Conservation (phyloP, 2,888 invertebrate species). For the Oligia fasciuncula region DNA sequence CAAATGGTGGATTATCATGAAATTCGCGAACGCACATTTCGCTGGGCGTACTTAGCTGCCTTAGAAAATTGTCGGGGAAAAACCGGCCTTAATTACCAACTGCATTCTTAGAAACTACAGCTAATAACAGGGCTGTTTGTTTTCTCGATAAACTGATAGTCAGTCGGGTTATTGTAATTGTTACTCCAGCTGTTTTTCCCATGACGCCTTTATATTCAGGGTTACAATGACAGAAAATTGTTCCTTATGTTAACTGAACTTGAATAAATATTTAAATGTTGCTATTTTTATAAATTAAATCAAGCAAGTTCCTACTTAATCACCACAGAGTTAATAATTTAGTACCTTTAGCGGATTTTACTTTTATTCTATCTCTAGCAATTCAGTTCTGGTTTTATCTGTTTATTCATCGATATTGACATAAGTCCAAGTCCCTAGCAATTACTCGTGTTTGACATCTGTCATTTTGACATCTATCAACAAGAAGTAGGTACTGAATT, state of each 20-base stretch:
- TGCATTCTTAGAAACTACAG: constrained; percentile 20
- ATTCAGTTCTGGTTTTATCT: background rate
- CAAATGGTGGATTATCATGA: constrained; percentile 51
- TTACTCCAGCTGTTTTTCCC: constrained; percentile 2
- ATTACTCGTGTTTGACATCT: constrained; percentile 9
- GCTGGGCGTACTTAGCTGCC: background rate
- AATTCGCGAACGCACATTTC: constrained; percentile 35
- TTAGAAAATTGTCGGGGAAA: constrained; percentile 5
- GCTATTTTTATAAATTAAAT: background rate
- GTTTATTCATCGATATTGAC: background rate
- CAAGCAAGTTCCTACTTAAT: background rate
- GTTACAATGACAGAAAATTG: background rate
- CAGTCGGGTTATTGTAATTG: background rate
- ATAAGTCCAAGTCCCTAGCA: background rate
- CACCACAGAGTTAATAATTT: background rate
- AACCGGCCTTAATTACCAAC: background rate
- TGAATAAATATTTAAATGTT: background rate
- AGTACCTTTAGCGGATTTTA: background rate
- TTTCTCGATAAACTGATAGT: background rate
- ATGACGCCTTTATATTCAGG: background rate
- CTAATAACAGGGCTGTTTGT: constrained; percentile 8
- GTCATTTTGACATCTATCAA: constrained; percentile 4
- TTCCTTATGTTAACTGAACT: background rate
- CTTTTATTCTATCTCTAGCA: background rate
- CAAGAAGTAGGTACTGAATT: background rate